Evolutionary conservation across 2,888 invertebrate genomes (phyloP).

Genomic region (Coelinius sp.): DNA sequence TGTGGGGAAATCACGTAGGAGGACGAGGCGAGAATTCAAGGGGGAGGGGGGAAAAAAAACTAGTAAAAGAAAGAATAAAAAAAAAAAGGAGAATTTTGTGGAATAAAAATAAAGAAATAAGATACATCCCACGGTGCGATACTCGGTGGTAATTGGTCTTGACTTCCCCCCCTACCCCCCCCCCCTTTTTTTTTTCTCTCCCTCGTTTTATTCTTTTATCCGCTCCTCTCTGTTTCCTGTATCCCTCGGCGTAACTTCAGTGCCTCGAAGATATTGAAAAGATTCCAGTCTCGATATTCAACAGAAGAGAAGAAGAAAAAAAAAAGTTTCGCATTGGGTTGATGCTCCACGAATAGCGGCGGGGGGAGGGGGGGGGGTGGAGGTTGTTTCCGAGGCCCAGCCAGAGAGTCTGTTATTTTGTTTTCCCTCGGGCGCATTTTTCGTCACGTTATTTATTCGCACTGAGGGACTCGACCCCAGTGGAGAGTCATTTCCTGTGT

Average conservation of each 20-base stretch:
- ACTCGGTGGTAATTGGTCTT: constrained; percentile 40
- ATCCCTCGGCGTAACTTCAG: constrained; percentile 8
- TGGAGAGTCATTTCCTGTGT: constrained; percentile 41
- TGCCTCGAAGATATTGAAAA: constrained; percentile 29
- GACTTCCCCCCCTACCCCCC: too few relatives aligned
- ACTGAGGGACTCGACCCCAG: constrained; percentile 28
- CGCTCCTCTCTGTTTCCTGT: constrained; percentile 16
- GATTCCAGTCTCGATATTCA: constrained; percentile 29
- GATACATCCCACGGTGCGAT: constrained; percentile 32
- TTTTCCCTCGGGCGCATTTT: constrained; percentile 36
- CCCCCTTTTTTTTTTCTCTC: constrained; percentile 30
- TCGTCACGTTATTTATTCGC: constrained; percentile 40
- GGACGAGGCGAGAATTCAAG: constrained; percentile 18
- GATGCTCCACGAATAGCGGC: constrained; percentile 10
- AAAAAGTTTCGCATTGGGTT: constrained; percentile 7
- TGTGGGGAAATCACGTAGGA: constrained; percentile 26
- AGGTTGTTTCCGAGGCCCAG: constrained; percentile 22
- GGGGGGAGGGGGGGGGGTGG: constrained; percentile 6
- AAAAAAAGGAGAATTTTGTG: constrained; percentile 2
- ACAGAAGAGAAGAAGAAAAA: constrained; percentile 8
- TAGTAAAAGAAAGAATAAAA: constrained; percentile 1
- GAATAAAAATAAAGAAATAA: not conserved
- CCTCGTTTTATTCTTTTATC: constrained; percentile 9
- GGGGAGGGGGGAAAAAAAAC: constrained; percentile 8
- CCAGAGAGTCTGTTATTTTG: constrained; percentile 29